Conservation (phyloP, 2,797 vertebrate genomes). For the Sphenopsis melanotis region DNA sequence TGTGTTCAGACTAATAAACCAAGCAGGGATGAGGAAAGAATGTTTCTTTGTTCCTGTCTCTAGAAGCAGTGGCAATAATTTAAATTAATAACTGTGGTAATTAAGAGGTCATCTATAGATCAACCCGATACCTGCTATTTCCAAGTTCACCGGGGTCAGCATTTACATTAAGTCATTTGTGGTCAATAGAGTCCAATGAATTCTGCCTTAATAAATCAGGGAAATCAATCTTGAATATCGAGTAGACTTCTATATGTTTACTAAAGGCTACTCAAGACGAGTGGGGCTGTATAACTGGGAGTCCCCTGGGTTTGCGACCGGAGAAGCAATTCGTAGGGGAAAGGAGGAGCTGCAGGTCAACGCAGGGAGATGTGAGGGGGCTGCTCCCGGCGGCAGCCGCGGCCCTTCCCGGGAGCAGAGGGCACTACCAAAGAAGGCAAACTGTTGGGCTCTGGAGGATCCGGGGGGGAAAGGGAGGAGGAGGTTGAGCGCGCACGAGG, state of each 20-base stretch:
- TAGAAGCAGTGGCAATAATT: conserved; percentile 78
- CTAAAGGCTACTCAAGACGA: background rate
- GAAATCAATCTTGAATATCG: conserved; percentile 45
- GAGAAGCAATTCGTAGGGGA: background rate
- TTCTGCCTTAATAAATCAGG: conserved; percentile 69
- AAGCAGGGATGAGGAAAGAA: conserved; percentile 74
- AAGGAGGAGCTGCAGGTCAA: background rate
- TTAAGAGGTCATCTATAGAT: conserved; percentile 85
- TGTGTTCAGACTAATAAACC: conserved; percentile 72
- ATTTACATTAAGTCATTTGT: conserved; percentile 65
- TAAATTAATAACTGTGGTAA: conserved; percentile 80
- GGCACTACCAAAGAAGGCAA: background rate
- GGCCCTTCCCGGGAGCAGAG: background rate
- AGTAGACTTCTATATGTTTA: conserved; percentile 23
- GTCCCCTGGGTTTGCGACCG: background rate
- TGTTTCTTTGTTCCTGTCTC: conserved; percentile 74
- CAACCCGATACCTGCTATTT: conserved; percentile 76
- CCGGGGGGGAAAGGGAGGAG: fast-evolving
- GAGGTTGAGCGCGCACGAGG: fast-evolving
- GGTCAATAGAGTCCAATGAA: conserved; percentile 62
- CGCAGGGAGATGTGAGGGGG: fast-evolving
- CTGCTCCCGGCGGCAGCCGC: background rate
- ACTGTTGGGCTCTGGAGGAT: background rate
- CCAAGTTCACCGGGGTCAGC: conserved; percentile 72
- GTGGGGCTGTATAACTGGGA: background rate